Percentiles rank a stretch among this genome's conserved stretches.
phyloP scores from a whole-genome alignment of 2,113 vertebrate genomes.

The Pampusana beccarii region DNA sequence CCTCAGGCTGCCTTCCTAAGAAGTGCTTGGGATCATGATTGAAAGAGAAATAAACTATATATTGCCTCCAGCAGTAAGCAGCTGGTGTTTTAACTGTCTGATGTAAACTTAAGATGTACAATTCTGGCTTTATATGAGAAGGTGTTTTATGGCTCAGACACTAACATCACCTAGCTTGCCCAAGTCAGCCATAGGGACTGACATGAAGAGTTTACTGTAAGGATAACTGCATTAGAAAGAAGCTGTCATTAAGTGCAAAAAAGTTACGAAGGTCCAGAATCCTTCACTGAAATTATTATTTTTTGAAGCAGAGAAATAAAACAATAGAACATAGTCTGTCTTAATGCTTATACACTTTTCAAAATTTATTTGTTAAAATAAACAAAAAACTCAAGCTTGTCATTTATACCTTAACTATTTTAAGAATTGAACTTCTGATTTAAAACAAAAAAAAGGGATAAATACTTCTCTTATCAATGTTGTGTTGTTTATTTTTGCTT shows the following conservation, averaged over 20 bases:
- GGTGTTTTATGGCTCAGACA: conserved; percentile 1
- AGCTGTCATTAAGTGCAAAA: not conserved
- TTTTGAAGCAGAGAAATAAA: not conserved
- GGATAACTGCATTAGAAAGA: not conserved
- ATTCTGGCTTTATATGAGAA: not conserved
- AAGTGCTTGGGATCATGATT: conserved; percentile 9
- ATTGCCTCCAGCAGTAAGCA: conserved; percentile 31
- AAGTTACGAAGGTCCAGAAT: not conserved
- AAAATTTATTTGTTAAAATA: not conserved
- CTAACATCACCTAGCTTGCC: not conserved
- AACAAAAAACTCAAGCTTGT: not conserved
- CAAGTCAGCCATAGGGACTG: not conserved
- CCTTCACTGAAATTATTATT: not conserved
- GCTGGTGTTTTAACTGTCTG: conserved; percentile 40
- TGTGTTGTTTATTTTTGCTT: not conserved
- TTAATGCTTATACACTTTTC: not conserved
- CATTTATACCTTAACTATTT: not conserved
- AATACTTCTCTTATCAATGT: not conserved
- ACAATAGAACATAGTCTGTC: not conserved
- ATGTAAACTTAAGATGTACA: conserved; percentile 41
- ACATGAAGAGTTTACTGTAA: not conserved
- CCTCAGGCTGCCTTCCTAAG: conserved; percentile 32
- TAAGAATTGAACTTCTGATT: not conserved
- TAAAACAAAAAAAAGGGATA: not conserved
- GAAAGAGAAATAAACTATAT: conserved; percentile 56